phyloP scores from a whole-genome alignment of 2,797 vertebrate genomes.

The Sebastes iracundus region DNA sequence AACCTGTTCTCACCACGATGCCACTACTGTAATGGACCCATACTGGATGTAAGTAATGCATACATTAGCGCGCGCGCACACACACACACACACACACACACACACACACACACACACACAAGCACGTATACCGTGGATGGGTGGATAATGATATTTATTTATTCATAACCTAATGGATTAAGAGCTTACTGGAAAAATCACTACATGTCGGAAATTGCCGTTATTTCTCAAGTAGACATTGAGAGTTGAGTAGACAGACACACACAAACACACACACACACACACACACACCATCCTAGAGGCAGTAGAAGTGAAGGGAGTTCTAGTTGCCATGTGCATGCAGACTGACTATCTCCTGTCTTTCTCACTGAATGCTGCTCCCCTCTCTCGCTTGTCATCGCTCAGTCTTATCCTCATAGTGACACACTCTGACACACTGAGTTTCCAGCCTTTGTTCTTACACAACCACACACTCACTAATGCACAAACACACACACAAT shows the following conservation, averaged over 20 bases:
- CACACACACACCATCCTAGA: not conserved
- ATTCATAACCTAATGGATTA: conserved; percentile 70
- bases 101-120: conserved; percentile 2
- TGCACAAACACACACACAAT: not conserved
- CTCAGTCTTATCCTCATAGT: conserved; percentile 26
- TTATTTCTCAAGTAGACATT: conserved; percentile 21
- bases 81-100: not conserved
- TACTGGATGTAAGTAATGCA: conserved; percentile 90
- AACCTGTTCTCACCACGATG: conserved; percentile 94
- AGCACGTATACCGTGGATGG: not conserved
- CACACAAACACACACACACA: not conserved
- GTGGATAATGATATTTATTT: conserved; percentile 61
- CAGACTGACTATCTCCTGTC: not conserved
- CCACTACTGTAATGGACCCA: conserved; percentile 95
- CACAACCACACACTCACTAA: not conserved
- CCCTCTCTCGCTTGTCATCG: conserved; percentile 8
- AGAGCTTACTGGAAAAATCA: conserved; percentile 47
- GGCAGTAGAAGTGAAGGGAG: not conserved
- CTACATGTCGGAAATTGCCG: conserved; percentile 15
- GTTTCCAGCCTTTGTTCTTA: conserved; percentile 1
- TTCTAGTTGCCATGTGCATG: not conserved
- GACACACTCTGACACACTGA: conserved; percentile 15
- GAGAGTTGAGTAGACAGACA: not conserved
- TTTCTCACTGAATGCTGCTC: not conserved
- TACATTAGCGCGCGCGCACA: not conserved